Evolutionary conservation across 1,140 invertebrate genomes (phyloP), one percentile per base, ranked within the genome.

Genomic region (Bombus impatiens): DNA sequence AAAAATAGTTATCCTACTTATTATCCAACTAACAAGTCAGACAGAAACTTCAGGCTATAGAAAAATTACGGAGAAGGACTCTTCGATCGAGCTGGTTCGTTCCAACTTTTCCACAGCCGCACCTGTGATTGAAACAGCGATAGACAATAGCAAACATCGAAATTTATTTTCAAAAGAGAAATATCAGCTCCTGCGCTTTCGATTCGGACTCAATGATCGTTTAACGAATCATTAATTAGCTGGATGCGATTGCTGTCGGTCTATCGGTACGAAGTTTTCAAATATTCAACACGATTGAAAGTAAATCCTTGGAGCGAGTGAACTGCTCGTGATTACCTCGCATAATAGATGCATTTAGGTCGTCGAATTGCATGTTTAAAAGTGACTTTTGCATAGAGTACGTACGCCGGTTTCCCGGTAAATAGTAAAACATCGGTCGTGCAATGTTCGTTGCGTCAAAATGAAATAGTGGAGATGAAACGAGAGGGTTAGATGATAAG

Each of bases 231-330:
- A 42, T 40, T 37, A 40, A 79, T 84, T 79, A 79, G 35, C 18
- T 18, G 5, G 35, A 32, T 13, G 35, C 47, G 59, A 84, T 70
- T 32, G 35, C 15, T 12, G 6, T 9, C n/a, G 37, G 28, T 3
- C 18, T 47, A 37, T 57, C 35, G 32, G 42, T 25, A 12, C 67
- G 22, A n/a, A 10, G 47, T 62, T 44, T 5, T 84, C 10, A 84
- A 84, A 79, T 71, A 84, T 79, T 84, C 37, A 79, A 25, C 40
- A 25, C 22, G n/a, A 12, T 5, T 40, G 28, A 44, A 84, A 71
- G 59, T 59, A 78, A 71, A 79, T 68, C 40, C 22, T 8, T 28
- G 28, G 12, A 37, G 8, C 32, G n/a, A 9, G 37, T 15, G 47
- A 53, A 53, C 28, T 12, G 65, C 15, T 13, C 25, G 44, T 8